Conservation (phyloP, 2,797 vertebrate species). For the Ammospiza maritima region DNA sequence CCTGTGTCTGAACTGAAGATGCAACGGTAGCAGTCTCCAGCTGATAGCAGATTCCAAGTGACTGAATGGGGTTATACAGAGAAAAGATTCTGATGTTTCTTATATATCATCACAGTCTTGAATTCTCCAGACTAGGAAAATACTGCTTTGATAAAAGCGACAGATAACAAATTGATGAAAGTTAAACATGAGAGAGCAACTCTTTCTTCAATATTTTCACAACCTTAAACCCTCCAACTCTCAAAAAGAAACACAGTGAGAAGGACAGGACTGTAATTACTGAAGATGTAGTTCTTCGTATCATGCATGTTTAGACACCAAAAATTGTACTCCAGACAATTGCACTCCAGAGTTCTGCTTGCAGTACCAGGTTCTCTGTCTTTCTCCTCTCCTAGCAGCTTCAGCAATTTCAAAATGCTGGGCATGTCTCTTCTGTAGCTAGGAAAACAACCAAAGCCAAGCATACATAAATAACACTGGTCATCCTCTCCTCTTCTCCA, state of each 20-base stretch:
- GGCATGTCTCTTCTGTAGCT: neutral
- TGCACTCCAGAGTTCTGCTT: neutral
- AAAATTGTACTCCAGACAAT: neutral
- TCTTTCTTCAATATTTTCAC: neutral
- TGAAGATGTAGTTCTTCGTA: neutral
- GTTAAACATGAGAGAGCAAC: constrained; percentile 20
- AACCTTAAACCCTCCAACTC: neutral
- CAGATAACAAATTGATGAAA: constrained; percentile 17
- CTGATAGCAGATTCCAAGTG: constrained; percentile 42
- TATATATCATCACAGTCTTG: neutral
- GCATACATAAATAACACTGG: neutral
- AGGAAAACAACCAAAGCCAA: constrained; percentile 14
- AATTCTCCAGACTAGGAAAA: constrained; percentile 16
- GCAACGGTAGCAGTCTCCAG: neutral
- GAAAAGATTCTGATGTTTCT: constrained; percentile 1
- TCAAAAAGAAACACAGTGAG: neutral
- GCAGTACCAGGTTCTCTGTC: constrained; percentile 3
- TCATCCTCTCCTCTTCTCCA: neutral
- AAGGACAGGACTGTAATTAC: neutral
- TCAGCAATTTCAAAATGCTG: constrained; percentile 20
- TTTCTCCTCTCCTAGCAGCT: constrained; percentile 45
- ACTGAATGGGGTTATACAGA: constrained; percentile 60
- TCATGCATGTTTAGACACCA: neutral
- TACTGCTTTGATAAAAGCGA: constrained; percentile 34
- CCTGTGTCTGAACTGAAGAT: constrained; percentile 25